Evolutionary conservation across 2,888 invertebrate species (phyloP).

Genomic region (Pristionchus arcanus): DNA sequence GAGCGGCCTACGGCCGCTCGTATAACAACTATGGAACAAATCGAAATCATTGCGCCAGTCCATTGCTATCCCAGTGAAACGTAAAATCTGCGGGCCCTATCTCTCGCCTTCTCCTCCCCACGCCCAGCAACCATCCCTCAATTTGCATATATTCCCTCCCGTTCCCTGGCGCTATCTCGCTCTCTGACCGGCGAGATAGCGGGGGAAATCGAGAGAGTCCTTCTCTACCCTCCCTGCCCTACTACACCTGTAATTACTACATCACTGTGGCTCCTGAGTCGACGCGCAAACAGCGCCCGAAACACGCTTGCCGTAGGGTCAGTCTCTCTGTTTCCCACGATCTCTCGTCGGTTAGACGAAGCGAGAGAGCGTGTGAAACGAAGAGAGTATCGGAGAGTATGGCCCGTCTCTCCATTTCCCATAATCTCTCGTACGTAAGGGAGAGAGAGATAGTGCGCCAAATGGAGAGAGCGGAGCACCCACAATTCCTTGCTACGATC

Average conservation of each 20-base stretch:
- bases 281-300: background rate
- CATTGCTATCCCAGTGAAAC: background rate
- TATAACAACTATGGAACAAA: too few species aligned
- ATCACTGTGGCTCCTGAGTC: background rate
- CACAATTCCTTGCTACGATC: background rate
- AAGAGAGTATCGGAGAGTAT: background rate
- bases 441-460: background rate
- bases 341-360: too few species aligned
- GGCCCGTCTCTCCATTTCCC: background rate
- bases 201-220: background rate
- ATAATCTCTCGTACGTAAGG: background rate
- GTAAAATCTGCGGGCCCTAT: background rate
- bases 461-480: background rate
- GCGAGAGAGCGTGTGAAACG: background rate
- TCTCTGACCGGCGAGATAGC: background rate
- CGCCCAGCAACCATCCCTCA: background rate
- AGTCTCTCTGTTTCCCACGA: too few species aligned
- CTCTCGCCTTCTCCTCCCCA: background rate
- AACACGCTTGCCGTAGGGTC: background rate
- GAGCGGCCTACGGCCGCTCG: too few species aligned
- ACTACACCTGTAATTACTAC: conserved; percentile 13
- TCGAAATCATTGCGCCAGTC: too few species aligned
- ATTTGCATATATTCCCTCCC: conserved; percentile 23
- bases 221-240: background rate
- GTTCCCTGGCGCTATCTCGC: background rate